These are phyloP conservation scores for Tetragnatha versicolor DNA, from an alignment of 1,140 invertebrate species.

Conservation along the genomic window DNA sequence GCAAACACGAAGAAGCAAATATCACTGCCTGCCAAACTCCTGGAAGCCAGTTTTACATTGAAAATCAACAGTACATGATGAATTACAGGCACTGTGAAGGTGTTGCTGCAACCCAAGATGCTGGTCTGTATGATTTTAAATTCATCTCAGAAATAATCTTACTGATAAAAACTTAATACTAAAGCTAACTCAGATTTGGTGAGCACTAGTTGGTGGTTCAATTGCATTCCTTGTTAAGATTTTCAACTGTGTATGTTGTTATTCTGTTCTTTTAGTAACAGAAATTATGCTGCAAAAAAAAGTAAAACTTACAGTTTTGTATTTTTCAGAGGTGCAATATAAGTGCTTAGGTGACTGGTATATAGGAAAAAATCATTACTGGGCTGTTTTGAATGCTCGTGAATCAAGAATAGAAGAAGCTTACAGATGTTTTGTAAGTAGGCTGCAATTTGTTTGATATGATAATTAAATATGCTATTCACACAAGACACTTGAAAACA, in stretches of 20 bases:
- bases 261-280: too few relatives aligned
- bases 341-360: conserved; percentile 95
- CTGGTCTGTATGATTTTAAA: too few relatives aligned
- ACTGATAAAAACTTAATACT: too few relatives aligned
- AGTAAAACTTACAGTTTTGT: conserved; percentile 58
- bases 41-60: conserved; percentile 93
- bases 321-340: conserved; percentile 79
- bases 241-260: too few relatives aligned
- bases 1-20: conserved; percentile 82
- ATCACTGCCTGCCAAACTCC: conserved; percentile 95
- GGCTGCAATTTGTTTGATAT: neutral
- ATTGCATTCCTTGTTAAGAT: too few relatives aligned
- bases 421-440: conserved; percentile 80
- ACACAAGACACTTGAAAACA: too few relatives aligned
- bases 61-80: conserved; percentile 96
- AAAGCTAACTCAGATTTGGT: too few relatives aligned
- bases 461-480: neutral
- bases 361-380: conserved; percentile 92
- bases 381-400: conserved; percentile 92
- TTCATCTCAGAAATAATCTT: too few relatives aligned
- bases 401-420: conserved; percentile 93
- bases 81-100: conserved; percentile 88
- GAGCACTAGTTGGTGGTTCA: too few relatives aligned
- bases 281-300: too few relatives aligned
- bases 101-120: conserved; percentile 85